A percentile compares a stretch with the other conserved stretches of the same genome.
phyloP scores from a whole-genome alignment of 2,888 invertebrate genomes.

The Tolmerus cingulatus region DNA sequence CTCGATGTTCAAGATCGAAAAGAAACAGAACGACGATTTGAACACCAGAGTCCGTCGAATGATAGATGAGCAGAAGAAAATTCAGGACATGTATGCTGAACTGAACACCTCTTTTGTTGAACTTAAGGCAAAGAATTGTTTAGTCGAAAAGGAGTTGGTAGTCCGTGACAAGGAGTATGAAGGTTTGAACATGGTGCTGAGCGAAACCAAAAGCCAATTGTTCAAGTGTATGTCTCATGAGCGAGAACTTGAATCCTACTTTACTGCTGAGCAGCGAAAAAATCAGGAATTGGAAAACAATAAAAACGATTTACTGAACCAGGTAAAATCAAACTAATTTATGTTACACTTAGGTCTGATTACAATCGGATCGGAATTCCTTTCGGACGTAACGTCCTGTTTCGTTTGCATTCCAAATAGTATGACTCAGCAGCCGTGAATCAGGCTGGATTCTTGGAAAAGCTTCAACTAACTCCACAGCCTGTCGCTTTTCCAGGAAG shows the following conservation, averaged over 20 bases:
- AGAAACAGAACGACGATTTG: slow-evolving; percentile 57
- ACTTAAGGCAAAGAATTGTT: slow-evolving; percentile 52
- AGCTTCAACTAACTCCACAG: neutral
- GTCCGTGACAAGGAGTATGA: slow-evolving; percentile 54
- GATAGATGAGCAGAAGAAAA: slow-evolving; percentile 50
- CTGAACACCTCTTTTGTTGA: slow-evolving; percentile 52
- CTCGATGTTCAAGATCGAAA: slow-evolving; percentile 56
- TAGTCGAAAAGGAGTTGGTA: slow-evolving; percentile 52
- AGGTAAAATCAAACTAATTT: slow-evolving; percentile 48
- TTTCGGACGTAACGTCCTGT: neutral
- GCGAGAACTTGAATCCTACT: slow-evolving; percentile 50
- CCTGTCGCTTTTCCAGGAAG: neutral
- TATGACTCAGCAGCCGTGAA: neutral
- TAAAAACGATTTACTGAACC: slow-evolving; percentile 53
- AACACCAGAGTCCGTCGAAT: slow-evolving; percentile 53
- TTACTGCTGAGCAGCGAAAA: slow-evolving; percentile 52
- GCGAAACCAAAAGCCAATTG: slow-evolving; percentile 53
- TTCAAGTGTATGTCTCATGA: slow-evolving; percentile 53
- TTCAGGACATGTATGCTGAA: slow-evolving; percentile 52
- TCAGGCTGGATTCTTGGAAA: slow-evolving; percentile 31
- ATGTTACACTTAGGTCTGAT: neutral
- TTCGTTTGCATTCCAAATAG: neutral
- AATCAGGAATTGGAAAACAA: slow-evolving; percentile 53
- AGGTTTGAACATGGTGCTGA: slow-evolving; percentile 50
- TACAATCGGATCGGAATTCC: neutral